Evolutionary conservation across 2,888 invertebrate species (phyloP).

Genomic region (Charanyca ferruginea): DNA sequence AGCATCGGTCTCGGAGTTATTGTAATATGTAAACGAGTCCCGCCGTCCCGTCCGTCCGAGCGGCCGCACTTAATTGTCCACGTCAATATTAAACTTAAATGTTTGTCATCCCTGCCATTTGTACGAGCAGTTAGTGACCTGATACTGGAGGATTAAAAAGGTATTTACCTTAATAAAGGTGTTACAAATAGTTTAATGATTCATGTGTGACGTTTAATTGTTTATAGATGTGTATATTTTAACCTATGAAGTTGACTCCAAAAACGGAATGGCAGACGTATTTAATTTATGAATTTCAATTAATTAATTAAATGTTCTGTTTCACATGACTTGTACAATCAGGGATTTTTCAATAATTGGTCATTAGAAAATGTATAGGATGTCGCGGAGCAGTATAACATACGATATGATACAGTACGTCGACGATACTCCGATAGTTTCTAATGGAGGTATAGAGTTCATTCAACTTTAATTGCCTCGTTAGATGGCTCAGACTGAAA

Average conservation of each 20-base stretch:
- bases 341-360: background rate
- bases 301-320: background rate
- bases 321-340: background rate
- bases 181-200: slow-evolving; percentile 6
- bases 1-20: slow-evolving; percentile 78
- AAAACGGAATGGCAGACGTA: background rate
- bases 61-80: slow-evolving; percentile 76
- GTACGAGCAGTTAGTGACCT: slow-evolving; percentile 28
- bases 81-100: slow-evolving; percentile 74
- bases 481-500: slow-evolving; percentile 57
- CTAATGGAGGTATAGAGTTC: slow-evolving; percentile 58
- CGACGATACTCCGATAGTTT: slow-evolving; percentile 53
- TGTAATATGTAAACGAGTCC: slow-evolving; percentile 83
- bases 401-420: slow-evolving; percentile 16
- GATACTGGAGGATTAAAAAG: slow-evolving; percentile 40
- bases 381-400: slow-evolving; percentile 2
- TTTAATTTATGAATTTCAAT: no score
- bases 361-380: slow-evolving; percentile 3
- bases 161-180: slow-evolving; percentile 17
- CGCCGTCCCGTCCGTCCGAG: slow-evolving; percentile 62
- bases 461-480: slow-evolving; percentile 65
- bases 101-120: slow-evolving; percentile 56
- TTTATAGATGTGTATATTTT: background rate
- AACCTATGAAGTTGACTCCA: background rate
- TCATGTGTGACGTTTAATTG: slow-evolving; percentile 4